Base-by-base conservation (phyloP, 2,888 invertebrate genomes). In the Bursaphelenchus okinawaensis region DNA sequence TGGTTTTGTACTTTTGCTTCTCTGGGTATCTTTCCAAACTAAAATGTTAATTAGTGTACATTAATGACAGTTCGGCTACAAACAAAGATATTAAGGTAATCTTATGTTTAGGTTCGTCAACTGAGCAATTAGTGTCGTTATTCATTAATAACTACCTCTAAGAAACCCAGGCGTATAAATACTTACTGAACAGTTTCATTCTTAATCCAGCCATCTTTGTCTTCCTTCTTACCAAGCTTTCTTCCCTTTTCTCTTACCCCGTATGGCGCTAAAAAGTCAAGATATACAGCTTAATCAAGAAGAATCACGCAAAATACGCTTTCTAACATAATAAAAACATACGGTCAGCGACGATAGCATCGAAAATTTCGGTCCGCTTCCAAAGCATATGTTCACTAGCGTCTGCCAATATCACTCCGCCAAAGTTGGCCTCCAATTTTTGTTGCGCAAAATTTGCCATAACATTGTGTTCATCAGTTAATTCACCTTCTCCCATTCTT, bases 231-330 rank as follows among this genome's bases (percentile, higher is more conserved):
- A 27, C 91, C 93, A 54, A 93, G 88, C 83, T 89, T 89, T 84
- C 91, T 91, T 0, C 91, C 91, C 0, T 93, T 88, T 85, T 98
- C 98, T 68, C 98, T 86, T 26, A 98, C 92, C 28, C 98, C 98
- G 85, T 98, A 98, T 0, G 98, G 98, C 23, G 96, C 95, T 94
- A 81, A 1, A 86, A 52, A n/a, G 29, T n/a, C n/a, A 52, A 50
- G 16, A 52, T n/a, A n/a, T n/a, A n/a, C n/a, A n/a, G n/a, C n/a
- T n/a, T n/a, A n/a, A n/a, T n/a, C n/a, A n/a, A n/a, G n/a, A n/a
- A n/a, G n/a, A n/a, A n/a, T n/a, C n/a, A n/a, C n/a, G n/a, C n/a
- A n/a, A n/a, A n/a, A n/a, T n/a, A n/a, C n/a, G n/a, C n/a, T n/a
- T n/a, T n/a, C n/a, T n/a, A n/a, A n/a, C n/a, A 24, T 31, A n/a